Percentiles rank a stretch among this genome's conserved stretches.
phyloP scores from a whole-genome alignment of 2,888 invertebrate species.

The Euplagia quadripunctaria region DNA sequence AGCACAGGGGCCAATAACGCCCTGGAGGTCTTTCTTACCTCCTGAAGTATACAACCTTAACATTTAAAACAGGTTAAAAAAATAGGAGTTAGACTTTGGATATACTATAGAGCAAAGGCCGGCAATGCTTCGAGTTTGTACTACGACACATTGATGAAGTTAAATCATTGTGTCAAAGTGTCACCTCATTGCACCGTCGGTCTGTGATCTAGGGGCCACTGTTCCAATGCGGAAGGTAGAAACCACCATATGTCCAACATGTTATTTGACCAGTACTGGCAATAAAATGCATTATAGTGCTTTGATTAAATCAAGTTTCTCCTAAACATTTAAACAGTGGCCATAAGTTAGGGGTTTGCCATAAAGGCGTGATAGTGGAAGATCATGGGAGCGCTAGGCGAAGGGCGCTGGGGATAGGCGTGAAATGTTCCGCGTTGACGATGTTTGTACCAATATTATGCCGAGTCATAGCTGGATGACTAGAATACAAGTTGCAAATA shows the following conservation, averaged over 20 bases:
- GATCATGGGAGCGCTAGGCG: slow-evolving; percentile 81
- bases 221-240: slow-evolving; percentile 66
- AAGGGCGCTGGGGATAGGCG: slow-evolving; percentile 76
- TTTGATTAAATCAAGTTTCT: slow-evolving; percentile 52
- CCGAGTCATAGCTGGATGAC: slow-evolving; percentile 42
- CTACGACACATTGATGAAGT: slow-evolving; percentile 15
- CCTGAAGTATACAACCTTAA: slow-evolving; percentile 82
- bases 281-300: slow-evolving; percentile 52
- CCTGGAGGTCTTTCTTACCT: slow-evolving; percentile 70
- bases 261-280: slow-evolving; percentile 37
- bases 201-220: slow-evolving; percentile 63
- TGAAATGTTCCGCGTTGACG: slow-evolving; percentile 56
- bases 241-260: slow-evolving; percentile 35
- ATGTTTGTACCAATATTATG: slow-evolving; percentile 53
- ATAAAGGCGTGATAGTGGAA: slow-evolving; percentile 80
- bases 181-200: slow-evolving; percentile 49
- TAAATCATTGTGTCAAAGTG: slow-evolving; percentile 19
- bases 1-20: slow-evolving; percentile 80
- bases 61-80: slow-evolving; percentile 86
- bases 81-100: slow-evolving; percentile 87
- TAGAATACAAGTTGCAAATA: slow-evolving; percentile 31
- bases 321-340: slow-evolving; percentile 69
- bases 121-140: slow-evolving; percentile 39
- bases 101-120: slow-evolving; percentile 72
- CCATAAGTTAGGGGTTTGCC: slow-evolving; percentile 71